A percentile compares a stretch with the other conserved stretches of the same genome.
Evolutionary conservation across 2,888 invertebrate species (phyloP).

Genomic region (Apamea epomidion): DNA sequence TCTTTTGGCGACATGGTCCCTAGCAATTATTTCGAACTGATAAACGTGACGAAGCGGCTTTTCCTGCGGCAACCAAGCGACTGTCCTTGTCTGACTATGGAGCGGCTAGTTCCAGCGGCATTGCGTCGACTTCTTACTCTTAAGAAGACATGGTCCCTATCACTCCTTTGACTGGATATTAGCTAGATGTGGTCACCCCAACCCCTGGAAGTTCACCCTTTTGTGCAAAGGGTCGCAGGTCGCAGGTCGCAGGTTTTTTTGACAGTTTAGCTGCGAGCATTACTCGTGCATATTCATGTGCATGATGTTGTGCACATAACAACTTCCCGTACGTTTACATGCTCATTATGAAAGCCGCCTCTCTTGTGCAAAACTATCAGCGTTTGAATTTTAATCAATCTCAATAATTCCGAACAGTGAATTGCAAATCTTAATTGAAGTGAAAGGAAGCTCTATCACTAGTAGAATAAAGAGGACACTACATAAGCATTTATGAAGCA

Average conservation of each 20-base stretch:
- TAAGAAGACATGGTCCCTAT: no score
- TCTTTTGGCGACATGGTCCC: no score
- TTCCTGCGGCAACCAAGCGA: no score
- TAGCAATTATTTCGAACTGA: no score
- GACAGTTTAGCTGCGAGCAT: background rate
- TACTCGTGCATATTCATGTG: background rate
- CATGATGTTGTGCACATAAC: background rate
- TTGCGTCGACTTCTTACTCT: no score
- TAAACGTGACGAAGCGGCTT: no score
- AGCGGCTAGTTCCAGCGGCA: no score
- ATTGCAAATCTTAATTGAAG: conserved; percentile 5
- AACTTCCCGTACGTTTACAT: conserved; percentile 2
- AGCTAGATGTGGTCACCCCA: no score
- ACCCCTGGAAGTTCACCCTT: no score
- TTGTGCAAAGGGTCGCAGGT: no score
- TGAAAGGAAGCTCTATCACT: background rate
- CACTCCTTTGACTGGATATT: no score
- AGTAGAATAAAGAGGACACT: background rate
- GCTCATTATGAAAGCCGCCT: background rate
- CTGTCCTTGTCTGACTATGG: no score
- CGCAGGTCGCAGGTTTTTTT: background rate
- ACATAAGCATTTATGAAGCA: background rate
- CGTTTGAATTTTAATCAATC: conserved; percentile 5
- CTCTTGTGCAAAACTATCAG: conserved; percentile 9
- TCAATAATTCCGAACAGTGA: background rate